A percentile compares a stretch with the other conserved stretches of the same genome.
Evolutionary conservation across 1,140 invertebrate species (phyloP).

Genomic region (Drosophila azteca): DNA sequence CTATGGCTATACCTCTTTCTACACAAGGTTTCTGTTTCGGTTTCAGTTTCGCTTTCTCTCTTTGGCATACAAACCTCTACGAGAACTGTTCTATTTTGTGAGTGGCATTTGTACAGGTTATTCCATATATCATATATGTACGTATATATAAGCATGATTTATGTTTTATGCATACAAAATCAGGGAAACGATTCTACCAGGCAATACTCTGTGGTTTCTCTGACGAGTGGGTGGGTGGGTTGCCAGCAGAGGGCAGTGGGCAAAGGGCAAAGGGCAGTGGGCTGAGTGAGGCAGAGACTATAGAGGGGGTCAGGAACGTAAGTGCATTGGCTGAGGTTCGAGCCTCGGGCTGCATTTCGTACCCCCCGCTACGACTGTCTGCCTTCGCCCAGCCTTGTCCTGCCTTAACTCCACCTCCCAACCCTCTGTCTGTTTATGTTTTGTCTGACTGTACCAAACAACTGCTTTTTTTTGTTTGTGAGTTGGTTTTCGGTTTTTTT

Average conservation of each 20-base stretch:
- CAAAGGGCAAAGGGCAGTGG: neutral
- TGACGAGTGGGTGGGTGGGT: slow-evolving; percentile 4
- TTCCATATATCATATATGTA: slow-evolving; percentile 25
- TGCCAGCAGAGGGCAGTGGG: neutral
- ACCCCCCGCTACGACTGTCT: slow-evolving; percentile 9
- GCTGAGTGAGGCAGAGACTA: slow-evolving; percentile 1
- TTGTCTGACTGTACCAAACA: slow-evolving; percentile 17
- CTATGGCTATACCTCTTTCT: slow-evolving; percentile 35
- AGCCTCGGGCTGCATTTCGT: neutral
- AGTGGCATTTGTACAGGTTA: slow-evolving; percentile 26
- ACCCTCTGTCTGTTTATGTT: slow-evolving; percentile 26
- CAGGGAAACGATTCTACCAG: slow-evolving; percentile 49
- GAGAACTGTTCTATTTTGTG: slow-evolving; percentile 1
- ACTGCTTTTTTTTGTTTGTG: slow-evolving; percentile 32
- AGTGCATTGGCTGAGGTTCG: slow-evolving; percentile 4
- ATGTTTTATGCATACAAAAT: slow-evolving; percentile 14
- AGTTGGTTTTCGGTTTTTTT: slow-evolving; percentile 32
- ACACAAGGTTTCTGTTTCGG: slow-evolving; percentile 33
- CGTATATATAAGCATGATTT: slow-evolving; percentile 3
- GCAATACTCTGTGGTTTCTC: slow-evolving; percentile 43
- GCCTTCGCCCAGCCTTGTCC: slow-evolving; percentile 17
- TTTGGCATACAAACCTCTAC: slow-evolving; percentile 31
- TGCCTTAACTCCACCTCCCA: slow-evolving; percentile 18
- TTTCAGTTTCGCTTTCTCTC: no score
- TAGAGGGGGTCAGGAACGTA: slow-evolving; percentile 33